Conservation (phyloP, 2,113 vertebrate species). For the Rhombomys opimus region DNA sequence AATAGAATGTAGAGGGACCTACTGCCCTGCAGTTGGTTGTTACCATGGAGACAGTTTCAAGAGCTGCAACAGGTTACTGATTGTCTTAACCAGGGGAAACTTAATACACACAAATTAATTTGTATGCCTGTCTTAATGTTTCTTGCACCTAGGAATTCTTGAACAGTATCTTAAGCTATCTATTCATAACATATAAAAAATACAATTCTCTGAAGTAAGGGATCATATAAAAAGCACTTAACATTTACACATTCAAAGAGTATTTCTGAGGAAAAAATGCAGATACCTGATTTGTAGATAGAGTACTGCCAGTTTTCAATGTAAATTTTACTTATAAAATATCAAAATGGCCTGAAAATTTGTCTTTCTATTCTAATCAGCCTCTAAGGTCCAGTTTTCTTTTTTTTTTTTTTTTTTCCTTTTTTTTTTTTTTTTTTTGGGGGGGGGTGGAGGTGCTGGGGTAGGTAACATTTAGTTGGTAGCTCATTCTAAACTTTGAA, state of each 20-base stretch:
- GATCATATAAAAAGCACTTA: constrained; percentile 43
- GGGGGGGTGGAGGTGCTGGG: too few relatives aligned
- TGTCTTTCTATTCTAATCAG: constrained; percentile 19
- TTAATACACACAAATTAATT: constrained; percentile 50
- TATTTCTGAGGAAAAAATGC: constrained; percentile 41
- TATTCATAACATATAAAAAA: constrained; percentile 33
- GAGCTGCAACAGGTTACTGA: constrained; percentile 86
- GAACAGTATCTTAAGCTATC: constrained; percentile 44
- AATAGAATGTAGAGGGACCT: constrained; percentile 85
- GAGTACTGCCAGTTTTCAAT: constrained; percentile 20
- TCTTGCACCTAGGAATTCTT: background rate
- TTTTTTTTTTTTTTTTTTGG: background rate
- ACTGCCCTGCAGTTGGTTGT: constrained; percentile 88
- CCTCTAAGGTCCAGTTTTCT: constrained; percentile 25
- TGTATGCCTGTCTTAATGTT: constrained; percentile 41
- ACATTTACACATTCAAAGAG: constrained; percentile 29
- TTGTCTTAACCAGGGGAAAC: constrained; percentile 44
- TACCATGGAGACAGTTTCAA: constrained; percentile 89
- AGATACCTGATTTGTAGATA: constrained; percentile 51
- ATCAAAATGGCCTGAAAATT: constrained; percentile 47
- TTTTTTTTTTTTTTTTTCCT: constrained; percentile 36
- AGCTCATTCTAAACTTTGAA: constrained; percentile 35
- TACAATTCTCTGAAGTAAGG: constrained; percentile 45
- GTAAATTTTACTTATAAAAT: constrained; percentile 67
- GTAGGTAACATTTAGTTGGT: constrained; percentile 29